Evolutionary conservation across 2,113 vertebrate species (phyloP).

Genomic region (Ahaetulla prasina): DNA sequence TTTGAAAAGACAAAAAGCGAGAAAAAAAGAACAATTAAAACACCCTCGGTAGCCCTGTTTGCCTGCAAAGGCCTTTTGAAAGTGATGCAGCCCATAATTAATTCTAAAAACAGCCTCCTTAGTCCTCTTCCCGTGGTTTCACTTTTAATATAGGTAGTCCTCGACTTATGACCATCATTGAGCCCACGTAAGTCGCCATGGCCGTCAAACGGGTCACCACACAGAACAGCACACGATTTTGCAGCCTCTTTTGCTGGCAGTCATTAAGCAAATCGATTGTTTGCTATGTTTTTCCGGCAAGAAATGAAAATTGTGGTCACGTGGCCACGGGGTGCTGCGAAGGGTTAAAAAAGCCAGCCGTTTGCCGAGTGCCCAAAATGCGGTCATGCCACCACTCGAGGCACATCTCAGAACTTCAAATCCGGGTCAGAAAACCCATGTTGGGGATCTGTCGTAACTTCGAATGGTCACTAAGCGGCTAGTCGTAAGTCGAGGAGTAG

Average conservation of each 20-base stretch:
- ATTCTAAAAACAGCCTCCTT: background rate
- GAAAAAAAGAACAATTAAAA: background rate
- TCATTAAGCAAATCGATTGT: too few relatives aligned
- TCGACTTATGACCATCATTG: background rate
- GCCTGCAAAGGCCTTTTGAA: background rate
- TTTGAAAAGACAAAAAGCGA: background rate
- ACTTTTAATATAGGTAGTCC: background rate
- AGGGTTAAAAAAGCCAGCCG: too few relatives aligned
- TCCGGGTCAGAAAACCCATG: background rate
- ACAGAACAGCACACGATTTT: too few relatives aligned
- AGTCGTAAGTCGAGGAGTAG: background rate
- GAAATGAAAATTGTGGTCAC: too few relatives aligned
- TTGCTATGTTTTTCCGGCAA: too few relatives aligned
- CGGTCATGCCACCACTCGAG: too few relatives aligned
- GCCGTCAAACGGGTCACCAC: background rate
- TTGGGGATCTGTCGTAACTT: background rate
- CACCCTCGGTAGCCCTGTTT: background rate
- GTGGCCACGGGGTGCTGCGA: too few relatives aligned
- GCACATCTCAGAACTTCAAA: too few relatives aligned
- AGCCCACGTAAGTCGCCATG: background rate
- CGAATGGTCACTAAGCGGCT: background rate
- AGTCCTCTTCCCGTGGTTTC: background rate
- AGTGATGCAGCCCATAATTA: background rate
- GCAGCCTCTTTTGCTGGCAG: too few relatives aligned
- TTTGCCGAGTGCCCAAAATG: too few relatives aligned